phyloP scores from a whole-genome alignment of 1,140 invertebrate species.

The Scaptomyza hsui region DNA sequence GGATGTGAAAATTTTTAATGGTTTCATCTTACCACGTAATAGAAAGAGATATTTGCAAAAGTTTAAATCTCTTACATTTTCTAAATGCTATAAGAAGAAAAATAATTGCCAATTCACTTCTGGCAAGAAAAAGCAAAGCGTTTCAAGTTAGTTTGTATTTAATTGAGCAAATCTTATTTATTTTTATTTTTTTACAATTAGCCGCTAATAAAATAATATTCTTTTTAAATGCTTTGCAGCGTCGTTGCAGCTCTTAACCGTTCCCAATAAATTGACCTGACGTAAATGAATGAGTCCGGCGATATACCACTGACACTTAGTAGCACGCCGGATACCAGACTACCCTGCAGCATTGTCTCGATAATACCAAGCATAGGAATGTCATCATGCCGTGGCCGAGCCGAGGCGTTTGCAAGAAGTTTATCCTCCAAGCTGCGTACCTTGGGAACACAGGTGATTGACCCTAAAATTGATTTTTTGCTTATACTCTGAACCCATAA shows the following conservation, averaged over 20 bases:
- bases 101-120: no score
- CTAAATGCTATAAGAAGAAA: no score
- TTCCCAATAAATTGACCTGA: conserved; percentile 44
- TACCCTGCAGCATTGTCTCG: conserved; percentile 78
- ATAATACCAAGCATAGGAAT: conserved; percentile 84
- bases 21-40: no score
- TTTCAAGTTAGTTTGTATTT: no score
- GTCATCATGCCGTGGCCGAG: conserved; percentile 91
- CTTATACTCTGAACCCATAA: no score
- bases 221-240: conserved; percentile 49
- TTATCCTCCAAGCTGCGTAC: conserved; percentile 89
- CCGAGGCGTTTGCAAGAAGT: conserved; percentile 91
- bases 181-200: neutral
- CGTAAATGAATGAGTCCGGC: conserved; percentile 83
- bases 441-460: conserved; percentile 85
- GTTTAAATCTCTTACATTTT: no score
- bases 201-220: conserved; percentile 18
- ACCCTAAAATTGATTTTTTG: no score
- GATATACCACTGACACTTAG: conserved; percentile 77
- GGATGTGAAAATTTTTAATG: no score
- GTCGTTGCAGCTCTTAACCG: conserved; percentile 47
- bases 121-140: no score
- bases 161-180: no score
- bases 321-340: conserved; percentile 73
- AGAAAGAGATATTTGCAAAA: no score